A percentile compares a stretch with the other conserved stretches of the same genome.
phyloP scores from a whole-genome alignment of 2,797 vertebrate genomes.

The Prunella strophiata region DNA sequence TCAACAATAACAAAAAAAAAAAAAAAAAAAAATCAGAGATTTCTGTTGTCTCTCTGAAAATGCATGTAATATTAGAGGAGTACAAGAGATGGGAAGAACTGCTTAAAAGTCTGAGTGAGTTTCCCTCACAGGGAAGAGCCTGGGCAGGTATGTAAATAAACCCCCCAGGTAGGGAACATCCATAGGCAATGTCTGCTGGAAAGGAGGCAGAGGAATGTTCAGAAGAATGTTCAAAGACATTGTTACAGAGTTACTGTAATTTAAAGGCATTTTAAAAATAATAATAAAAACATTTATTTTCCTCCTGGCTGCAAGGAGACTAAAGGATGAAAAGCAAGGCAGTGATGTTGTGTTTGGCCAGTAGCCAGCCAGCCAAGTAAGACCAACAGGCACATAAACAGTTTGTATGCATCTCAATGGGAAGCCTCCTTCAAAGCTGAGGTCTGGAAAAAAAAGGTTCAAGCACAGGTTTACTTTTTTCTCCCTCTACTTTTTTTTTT shows the following conservation, averaged over 20 bases:
- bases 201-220: not conserved
- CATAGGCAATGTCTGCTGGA: not conserved
- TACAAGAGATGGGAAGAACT: not conserved
- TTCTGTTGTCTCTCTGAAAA: not conserved
- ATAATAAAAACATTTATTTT: not conserved
- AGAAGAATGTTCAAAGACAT: conserved; percentile 9
- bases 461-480: not conserved
- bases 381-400: not conserved
- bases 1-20: not conserved
- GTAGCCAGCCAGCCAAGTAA: not conserved
- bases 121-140: not conserved
- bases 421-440: not conserved
- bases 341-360: conserved; percentile 5
- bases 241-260: not conserved
- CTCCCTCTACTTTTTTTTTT: rapidly evolving
- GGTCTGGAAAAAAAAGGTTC: not conserved
- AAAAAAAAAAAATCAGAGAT: not conserved
- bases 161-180: not conserved
- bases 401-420: not conserved
- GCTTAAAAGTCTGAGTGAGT: not conserved
- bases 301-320: not conserved
- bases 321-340: not conserved
- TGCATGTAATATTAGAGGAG: not conserved
- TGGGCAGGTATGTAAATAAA: not conserved
- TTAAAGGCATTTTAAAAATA: not conserved